Evolutionary conservation across 2,113 vertebrate genomes (phyloP).

Genomic region (Rhynchomys soricoides): DNA sequence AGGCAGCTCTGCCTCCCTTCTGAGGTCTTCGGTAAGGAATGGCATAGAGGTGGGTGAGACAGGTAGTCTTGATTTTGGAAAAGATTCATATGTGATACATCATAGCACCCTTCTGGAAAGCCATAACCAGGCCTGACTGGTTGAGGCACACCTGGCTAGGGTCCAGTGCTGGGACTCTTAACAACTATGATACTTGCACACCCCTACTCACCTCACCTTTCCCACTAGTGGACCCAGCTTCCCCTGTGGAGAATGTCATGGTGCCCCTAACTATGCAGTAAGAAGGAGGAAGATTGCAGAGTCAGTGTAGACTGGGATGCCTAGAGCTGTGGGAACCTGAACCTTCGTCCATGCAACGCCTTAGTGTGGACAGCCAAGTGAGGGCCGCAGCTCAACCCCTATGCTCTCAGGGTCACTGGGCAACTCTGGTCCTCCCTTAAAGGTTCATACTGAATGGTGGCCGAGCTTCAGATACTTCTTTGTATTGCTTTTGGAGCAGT

Average conservation of each 20-base stretch:
- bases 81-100: not conserved
- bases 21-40: not conserved
- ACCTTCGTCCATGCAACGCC: rapidly evolving
- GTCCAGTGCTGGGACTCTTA: not conserved
- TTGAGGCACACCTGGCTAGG: not conserved
- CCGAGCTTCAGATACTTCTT: not conserved
- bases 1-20: not conserved
- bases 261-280: too few relatives aligned
- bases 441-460: not conserved
- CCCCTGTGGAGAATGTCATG: not conserved
- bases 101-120: not conserved
- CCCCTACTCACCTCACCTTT: not conserved
- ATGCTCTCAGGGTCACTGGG: not conserved
- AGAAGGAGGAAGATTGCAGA: not conserved
- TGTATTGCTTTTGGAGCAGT: not conserved
- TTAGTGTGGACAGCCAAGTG: not conserved
- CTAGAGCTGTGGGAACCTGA: not conserved
- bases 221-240: not conserved
- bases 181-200: not conserved
- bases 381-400: not conserved
- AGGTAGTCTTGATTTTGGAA: not conserved
- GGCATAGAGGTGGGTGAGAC: not conserved
- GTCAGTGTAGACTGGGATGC: rapidly evolving
- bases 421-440: not conserved
- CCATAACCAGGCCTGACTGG: not conserved